Percentiles rank a stretch among this genome's conserved stretches.
Evolutionary conservation across 2,113 vertebrate genomes (phyloP).

Genomic region (Propithecus coquereli): DNA sequence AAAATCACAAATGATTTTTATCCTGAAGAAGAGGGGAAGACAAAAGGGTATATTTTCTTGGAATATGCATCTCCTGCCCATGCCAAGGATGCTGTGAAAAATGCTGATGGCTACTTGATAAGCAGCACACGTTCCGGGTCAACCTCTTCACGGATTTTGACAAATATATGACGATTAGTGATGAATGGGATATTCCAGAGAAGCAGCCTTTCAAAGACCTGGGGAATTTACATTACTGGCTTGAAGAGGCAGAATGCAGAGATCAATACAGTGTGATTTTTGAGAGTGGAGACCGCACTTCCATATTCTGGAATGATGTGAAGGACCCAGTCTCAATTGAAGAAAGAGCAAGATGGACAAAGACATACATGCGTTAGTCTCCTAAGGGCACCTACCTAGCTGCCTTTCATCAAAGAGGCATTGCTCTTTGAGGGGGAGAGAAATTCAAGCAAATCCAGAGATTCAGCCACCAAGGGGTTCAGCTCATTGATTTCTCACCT

Average conservation of each 20-base stretch:
- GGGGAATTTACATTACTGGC: conserved; percentile 97
- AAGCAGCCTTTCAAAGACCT: conserved; percentile 99
- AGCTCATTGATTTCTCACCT: conserved; percentile 98
- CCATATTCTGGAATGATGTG: conserved; percentile 94
- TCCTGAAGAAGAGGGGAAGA: conserved; percentile 93
- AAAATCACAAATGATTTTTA: conserved; percentile 98
- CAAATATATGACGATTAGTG: conserved; percentile 98
- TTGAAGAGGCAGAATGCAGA: conserved; percentile 95
- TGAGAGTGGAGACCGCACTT: conserved; percentile 96
- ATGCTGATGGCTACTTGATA: conserved; percentile 97
- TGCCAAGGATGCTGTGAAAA: conserved; percentile 95
- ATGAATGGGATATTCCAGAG: conserved; percentile 97
- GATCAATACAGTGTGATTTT: conserved; percentile 99
- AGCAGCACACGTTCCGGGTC: conserved; percentile 97
- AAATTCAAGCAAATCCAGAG: conserved; percentile 99
- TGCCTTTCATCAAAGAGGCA: conserved; percentile 97
- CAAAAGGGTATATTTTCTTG: conserved; percentile 99
- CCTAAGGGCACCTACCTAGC: conserved; percentile 97
- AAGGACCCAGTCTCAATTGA: conserved; percentile 94
- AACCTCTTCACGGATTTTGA: conserved; percentile 99
- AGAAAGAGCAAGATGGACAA: conserved; percentile 98
- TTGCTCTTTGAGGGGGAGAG: conserved; percentile 98
- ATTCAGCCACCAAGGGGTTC: conserved; percentile 97
- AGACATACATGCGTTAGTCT: conserved; percentile 98
- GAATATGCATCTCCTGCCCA: conserved; percentile 94